Base-by-base conservation (phyloP, 2,797 vertebrate species). In the Myotis daubentonii region DNA sequence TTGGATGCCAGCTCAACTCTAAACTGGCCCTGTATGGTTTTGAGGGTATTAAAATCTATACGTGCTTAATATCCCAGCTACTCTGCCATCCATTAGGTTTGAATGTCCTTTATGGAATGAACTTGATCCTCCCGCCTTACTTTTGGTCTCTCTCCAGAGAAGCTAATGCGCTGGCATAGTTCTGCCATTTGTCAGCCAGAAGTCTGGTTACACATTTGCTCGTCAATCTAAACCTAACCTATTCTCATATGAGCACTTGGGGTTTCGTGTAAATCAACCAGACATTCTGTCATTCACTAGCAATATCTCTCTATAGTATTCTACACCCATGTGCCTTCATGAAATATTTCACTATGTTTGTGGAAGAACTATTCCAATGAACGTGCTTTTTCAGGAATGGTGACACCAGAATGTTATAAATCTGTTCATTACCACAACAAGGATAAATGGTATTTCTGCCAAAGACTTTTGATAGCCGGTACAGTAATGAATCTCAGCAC, bases 271-370 rank as follows among this genome's bases (percentile, higher is more conserved):
- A 98, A 98, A 99, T 98, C 97, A 98, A 97, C 93, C 99, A 99
- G 99, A 98, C 99, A 95, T 97, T 97, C 98, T 99, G 99, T 99
- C 99, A 99, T 98, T 99, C 99, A 99, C 96, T 91, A 95, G 97
- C 88, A 91, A 28, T 96, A 96, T 95, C 85, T 96, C 97, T 98
- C 93, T 96, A 74, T 94, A 96, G 96, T 78, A 93, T 93, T 91
- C 91, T 96, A 91, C 97, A 96, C 71, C 96, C 94, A 97, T 96
- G 97, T 87, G 92, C 78, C 98, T 96, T 96, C 80, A 89, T 94
- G 97, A 84, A 97, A 91, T 92, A 97, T 68, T 96, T 97, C 96
- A 2, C 95, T 97, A 93, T 97, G 97, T 95, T 74, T 94, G 94
- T 86, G 96, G 97, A 97, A 97, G 97, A 95, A 96, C 97, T 97